Evolutionary conservation across 2,113 vertebrate species (phyloP).

Genomic region (Holacanthus passer): DNA sequence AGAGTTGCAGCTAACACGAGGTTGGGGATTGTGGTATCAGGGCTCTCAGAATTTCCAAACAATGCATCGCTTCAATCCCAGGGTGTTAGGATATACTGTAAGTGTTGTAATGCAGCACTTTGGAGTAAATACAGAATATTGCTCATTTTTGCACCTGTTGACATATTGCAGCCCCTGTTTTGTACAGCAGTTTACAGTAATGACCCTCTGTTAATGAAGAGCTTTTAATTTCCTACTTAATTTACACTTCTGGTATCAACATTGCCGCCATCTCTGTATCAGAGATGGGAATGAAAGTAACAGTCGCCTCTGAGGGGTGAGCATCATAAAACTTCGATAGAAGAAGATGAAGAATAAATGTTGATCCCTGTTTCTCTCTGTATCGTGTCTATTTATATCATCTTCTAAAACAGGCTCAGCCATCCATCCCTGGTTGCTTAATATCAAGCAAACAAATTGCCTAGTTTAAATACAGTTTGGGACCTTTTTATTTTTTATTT

Average conservation of each 20-base stretch:
- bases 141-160: neutral
- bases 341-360: neutral
- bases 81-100: neutral
- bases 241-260: neutral
- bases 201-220: neutral
- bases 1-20: slow-evolving; percentile 23
- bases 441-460: neutral
- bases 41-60: slow-evolving; percentile 25
- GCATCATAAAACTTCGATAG: neutral
- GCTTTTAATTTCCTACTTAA: slow-evolving; percentile 4
- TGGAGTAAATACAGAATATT: neutral
- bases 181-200: neutral
- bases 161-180: neutral
- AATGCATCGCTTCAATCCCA: neutral
- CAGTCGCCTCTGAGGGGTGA: neutral
- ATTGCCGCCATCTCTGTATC: neutral
- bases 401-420: neutral
- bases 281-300: neutral
- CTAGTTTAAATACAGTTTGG: too few relatives aligned
- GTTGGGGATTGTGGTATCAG: slow-evolving; percentile 12
- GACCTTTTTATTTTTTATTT: too few relatives aligned
- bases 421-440: neutral
- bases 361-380: neutral
- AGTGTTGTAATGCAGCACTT: neutral
- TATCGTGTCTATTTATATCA: neutral